Evolutionary conservation across 2,113 vertebrate species (phyloP).

Genomic region (Prochilodus magdalenae): DNA sequence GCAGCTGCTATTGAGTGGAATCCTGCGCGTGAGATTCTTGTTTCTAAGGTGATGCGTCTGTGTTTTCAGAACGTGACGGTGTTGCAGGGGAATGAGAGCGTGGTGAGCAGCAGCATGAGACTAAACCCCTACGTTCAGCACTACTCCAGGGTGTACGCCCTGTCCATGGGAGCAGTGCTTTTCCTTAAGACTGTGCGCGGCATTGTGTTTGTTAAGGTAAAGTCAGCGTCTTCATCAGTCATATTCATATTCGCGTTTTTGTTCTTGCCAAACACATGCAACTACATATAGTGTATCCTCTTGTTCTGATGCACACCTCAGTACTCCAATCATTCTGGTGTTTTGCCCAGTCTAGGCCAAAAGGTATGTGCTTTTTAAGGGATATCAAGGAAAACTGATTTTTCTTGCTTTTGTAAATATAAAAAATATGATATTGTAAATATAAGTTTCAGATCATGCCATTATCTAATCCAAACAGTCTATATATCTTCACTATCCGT

Average conservation of each 20-base stretch:
- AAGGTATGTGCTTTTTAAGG: too few relatives aligned
- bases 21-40: neutral
- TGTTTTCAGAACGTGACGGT: conserved; percentile 75
- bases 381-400: too few relatives aligned
- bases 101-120: conserved; percentile 75
- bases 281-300: too few relatives aligned
- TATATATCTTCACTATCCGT: too few relatives aligned
- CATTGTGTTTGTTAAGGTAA: conserved; percentile 82
- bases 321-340: too few relatives aligned
- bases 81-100: conserved; percentile 74
- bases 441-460: too few relatives aligned
- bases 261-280: too few relatives aligned
- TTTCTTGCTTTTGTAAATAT: too few relatives aligned
- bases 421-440: too few relatives aligned
- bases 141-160: conserved; percentile 77
- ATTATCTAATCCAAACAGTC: too few relatives aligned
- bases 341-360: too few relatives aligned
- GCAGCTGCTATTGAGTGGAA: conserved; percentile 15
- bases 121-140: conserved; percentile 79
- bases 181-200: conserved; percentile 79
- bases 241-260: neutral
- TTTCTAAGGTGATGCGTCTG: conserved; percentile 41
- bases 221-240: neutral
- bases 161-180: conserved; percentile 76
- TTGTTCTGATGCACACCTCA: too few relatives aligned